Conservation (phyloP, 1,140 invertebrate genomes). For the Hylaeus volcanicus region DNA sequence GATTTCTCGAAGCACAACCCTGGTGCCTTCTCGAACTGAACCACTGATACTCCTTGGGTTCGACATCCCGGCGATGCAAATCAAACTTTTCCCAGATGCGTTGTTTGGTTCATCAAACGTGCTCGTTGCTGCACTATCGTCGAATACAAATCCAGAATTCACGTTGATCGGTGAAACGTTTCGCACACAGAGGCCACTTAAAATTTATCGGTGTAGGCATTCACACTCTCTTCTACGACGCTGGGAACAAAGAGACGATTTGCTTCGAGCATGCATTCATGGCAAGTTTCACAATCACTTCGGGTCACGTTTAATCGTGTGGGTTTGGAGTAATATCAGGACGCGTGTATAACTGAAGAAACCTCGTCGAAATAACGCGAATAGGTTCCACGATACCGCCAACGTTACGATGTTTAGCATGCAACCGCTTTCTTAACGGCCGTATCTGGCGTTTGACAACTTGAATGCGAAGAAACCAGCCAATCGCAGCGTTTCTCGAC, state of each 20-base stretch:
- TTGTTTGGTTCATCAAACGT: neutral
- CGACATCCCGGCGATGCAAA: constrained; percentile 60
- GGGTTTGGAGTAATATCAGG: neutral
- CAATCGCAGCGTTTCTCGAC: constrained; percentile 41
- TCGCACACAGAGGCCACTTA: neutral
- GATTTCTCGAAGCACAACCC: constrained; percentile 70
- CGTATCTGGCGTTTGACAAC: constrained; percentile 66
- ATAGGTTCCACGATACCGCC: constrained; percentile 1
- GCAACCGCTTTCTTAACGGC: constrained; percentile 66
- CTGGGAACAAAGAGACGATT: neutral
- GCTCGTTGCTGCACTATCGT: neutral
- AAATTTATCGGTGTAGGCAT: neutral
- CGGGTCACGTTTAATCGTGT: neutral
- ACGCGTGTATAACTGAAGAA: neutral
- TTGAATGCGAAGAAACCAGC: constrained; percentile 60
- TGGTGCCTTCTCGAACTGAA: constrained; percentile 66
- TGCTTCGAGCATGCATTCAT: neutral
- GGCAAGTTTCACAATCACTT: neutral
- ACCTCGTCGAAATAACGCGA: neutral
- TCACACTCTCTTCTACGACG: neutral
- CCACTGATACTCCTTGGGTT: constrained; percentile 57
- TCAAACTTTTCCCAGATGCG: neutral
- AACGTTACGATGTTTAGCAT: constrained; percentile 23
- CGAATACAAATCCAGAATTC: neutral
- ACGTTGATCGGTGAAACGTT: neutral